A percentile compares a stretch with the other conserved stretches of the same genome.
These are phyloP conservation scores for Chondrilla cf. caribensis DNA, from an alignment of 37 sponge, comb jelly and placozoan genomes.

Conservation along the genomic window DNA sequence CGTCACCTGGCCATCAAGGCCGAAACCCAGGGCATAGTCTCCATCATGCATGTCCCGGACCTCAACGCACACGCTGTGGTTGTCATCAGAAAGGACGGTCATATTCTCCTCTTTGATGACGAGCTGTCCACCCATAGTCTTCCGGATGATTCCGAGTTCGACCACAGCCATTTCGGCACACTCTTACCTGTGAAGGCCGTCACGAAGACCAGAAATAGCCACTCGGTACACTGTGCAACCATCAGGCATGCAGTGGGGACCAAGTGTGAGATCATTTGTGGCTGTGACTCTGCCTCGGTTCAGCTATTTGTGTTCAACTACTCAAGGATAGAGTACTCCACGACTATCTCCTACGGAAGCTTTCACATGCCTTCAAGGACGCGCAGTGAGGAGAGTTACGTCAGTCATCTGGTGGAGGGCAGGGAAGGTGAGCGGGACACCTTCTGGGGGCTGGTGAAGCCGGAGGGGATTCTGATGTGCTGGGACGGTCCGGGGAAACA, in stretches of 20 bases:
- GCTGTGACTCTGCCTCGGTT: slow-evolving; percentile 43
- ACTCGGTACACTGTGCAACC: slow-evolving; percentile 30
- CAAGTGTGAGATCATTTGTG: slow-evolving; percentile 39
- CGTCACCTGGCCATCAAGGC: slow-evolving; percentile 46
- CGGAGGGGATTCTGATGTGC: slow-evolving; percentile 42
- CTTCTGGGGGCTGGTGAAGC: slow-evolving; percentile 52
- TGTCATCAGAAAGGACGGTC: slow-evolving; percentile 57
- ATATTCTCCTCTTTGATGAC: slow-evolving; percentile 61
- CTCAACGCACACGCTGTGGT: slow-evolving; percentile 28
- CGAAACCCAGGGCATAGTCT: slow-evolving; percentile 41
- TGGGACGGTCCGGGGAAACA: slow-evolving; percentile 46
- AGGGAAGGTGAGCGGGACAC: background rate
- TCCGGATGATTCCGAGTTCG: slow-evolving; percentile 43
- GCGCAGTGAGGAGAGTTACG: background rate
- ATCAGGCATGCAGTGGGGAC: background rate
- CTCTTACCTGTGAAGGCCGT: slow-evolving; percentile 59
- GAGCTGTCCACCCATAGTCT: slow-evolving; percentile 29
- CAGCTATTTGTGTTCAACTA: slow-evolving; percentile 27
- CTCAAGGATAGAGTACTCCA: slow-evolving; percentile 26
- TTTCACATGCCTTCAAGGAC: slow-evolving; percentile 17
- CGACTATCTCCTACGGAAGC: slow-evolving; percentile 28
- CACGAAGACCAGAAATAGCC: slow-evolving; percentile 33
- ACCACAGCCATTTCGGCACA: slow-evolving; percentile 43
- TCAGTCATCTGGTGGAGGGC: slow-evolving; percentile 18
- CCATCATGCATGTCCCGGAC: slow-evolving; percentile 37